Evolutionary conservation across 2,797 vertebrate genomes (phyloP), one percentile per base, ranked within the genome.

Genomic region (Propithecus deckenii): DNA sequence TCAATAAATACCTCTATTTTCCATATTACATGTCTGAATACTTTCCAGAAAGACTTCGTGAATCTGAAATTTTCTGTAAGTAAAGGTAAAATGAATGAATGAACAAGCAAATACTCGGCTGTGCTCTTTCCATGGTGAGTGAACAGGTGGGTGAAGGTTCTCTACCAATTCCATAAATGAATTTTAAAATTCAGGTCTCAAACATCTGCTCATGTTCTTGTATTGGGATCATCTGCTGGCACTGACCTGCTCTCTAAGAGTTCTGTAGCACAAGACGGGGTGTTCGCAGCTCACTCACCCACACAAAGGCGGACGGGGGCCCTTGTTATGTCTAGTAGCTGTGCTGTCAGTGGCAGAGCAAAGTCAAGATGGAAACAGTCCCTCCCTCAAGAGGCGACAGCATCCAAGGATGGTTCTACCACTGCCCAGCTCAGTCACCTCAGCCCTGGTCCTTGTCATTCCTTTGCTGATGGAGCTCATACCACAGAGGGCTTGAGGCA

Each of bases 291-390:
- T n/a, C 28, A 6, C 4, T 76, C 48, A 9, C 3, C 52, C 22
- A 4, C 0, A 9, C 7, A 7, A 28, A 17, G 8, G 0, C 1
- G 7, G 1, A 5, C 4, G 3, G 2, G 18, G 10, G 35, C 22
- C 18, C 20, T 46, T 0, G 3, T 28, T 30, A 4, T 1, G 17
- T 30, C n/a, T 52, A 41, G 9, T 7, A 25, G n/a, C 63, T 32
- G 55, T 35, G 50, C 41, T 28, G 25, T 23, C 41, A 4, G 0
- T 38, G n/a, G 35, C 17, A 2, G 28, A 20, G 7, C 30, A 9
- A 75, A 43, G 38, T 61, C 41, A 4, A 18, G 25, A 14, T 32
- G 32, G n/a, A 57, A 50, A 3, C 2, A 2, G 5, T 5, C n/a
- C 57, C 11, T 22, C 35, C 35, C n/a, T 28, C 30, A 3, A 17